These are phyloP conservation scores for Platypus cylindrus DNA, from an alignment of 2,888 invertebrate genomes.

Conservation along the genomic window DNA sequence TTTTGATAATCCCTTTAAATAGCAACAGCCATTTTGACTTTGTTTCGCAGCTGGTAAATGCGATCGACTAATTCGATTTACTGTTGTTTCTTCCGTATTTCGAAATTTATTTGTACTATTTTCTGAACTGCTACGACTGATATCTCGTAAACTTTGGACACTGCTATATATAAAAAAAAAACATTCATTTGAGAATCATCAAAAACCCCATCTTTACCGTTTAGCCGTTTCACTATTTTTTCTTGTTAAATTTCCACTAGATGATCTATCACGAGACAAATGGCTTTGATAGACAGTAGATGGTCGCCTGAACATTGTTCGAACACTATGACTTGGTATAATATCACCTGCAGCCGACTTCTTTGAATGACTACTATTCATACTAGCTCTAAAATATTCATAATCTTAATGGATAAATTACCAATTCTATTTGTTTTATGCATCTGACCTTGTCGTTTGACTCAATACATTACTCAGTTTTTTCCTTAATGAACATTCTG, in stretches of 20 bases:
- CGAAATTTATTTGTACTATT: slow-evolving; percentile 6
- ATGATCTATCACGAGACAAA: too few relatives aligned
- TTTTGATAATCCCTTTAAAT: slow-evolving; percentile 3
- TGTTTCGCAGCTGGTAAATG: too few relatives aligned
- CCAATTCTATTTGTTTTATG: neutral
- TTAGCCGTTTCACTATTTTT: too few relatives aligned
- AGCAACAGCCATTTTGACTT: too few relatives aligned
- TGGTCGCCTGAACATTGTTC: slow-evolving; percentile 20
- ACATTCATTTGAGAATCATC: too few relatives aligned
- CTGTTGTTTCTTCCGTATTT: slow-evolving; percentile 7
- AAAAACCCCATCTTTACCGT: too few relatives aligned
- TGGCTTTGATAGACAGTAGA: too few relatives aligned
- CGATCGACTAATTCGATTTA: too few relatives aligned
- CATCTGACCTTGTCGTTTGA: slow-evolving; percentile 8
- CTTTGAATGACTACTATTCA: too few relatives aligned
- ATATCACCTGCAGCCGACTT: slow-evolving; percentile 11
- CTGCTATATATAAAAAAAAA: slow-evolving; percentile 1
- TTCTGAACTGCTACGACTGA: slow-evolving; percentile 6
- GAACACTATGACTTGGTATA: slow-evolving; percentile 19
- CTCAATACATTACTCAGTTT: slow-evolving; percentile 13
- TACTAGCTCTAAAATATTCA: too few relatives aligned
- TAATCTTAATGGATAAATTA: too few relatives aligned
- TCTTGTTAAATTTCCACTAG: too few relatives aligned
- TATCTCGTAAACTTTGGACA: slow-evolving; percentile 1
- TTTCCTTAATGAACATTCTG: slow-evolving; percentile 22